These are phyloP conservation scores for Thaumetopoea pityocampa DNA, from an alignment of 1,140 invertebrate species.

Conservation along the genomic window DNA sequence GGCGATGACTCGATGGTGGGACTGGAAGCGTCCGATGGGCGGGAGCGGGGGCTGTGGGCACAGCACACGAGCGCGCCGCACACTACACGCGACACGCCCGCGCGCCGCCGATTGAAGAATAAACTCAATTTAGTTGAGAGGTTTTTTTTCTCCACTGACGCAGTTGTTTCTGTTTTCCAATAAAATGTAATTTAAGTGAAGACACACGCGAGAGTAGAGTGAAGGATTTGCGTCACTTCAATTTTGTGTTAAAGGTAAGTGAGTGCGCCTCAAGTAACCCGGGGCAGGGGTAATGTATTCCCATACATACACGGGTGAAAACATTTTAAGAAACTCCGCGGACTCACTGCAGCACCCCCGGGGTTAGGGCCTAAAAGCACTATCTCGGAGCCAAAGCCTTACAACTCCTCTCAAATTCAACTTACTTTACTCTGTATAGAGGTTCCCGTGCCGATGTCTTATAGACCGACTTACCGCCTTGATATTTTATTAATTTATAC, in stretches of 20 bases:
- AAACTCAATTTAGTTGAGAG: constrained; percentile 3
- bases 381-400: constrained; percentile 73
- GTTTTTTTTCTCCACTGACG: constrained; percentile 13
- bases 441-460: constrained; percentile 45
- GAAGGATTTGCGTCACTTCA: constrained; percentile 72
- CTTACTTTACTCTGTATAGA: constrained; percentile 68
- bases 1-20: constrained; percentile 6
- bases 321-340: constrained; percentile 73
- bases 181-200: constrained; percentile 67
- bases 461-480: constrained; percentile 30
- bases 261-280: constrained; percentile 63
- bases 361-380: constrained; percentile 75
- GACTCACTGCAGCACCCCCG: constrained; percentile 70
- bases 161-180: constrained; percentile 59
- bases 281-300: constrained; percentile 70
- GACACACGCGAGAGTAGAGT: constrained; percentile 63
- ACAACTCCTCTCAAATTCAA: constrained; percentile 76
- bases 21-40: constrained; percentile 7
- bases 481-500: constrained; percentile 30
- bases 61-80: no score
- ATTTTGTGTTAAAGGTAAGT: constrained; percentile 73
- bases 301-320: constrained; percentile 74
- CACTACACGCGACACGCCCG: no score
- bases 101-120: constrained; percentile 1
- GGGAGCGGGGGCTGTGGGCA: no score